These are phyloP conservation scores for Apeltes quadracus DNA, from an alignment of 2,113 vertebrate genomes.

Conservation along the genomic window DNA sequence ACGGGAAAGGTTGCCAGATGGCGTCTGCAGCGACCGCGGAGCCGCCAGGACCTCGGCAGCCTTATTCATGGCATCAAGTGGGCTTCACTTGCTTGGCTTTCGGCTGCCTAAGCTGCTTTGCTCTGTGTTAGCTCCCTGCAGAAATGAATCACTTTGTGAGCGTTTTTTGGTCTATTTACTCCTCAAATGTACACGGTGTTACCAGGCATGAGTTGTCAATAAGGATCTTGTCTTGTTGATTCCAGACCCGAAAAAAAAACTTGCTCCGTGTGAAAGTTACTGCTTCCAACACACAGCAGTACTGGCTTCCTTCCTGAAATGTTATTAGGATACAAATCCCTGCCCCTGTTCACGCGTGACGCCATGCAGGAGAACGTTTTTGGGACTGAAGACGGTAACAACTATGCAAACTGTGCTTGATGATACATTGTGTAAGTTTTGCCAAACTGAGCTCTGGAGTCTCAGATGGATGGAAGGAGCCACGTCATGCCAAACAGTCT, in stretches of 20 bases:
- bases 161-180: conserved; percentile 6
- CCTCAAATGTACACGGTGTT: background rate
- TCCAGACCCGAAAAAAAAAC: background rate
- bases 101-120: conserved; percentile 36
- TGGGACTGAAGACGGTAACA: background rate
- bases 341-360: background rate
- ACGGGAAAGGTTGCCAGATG: conserved; percentile 57
- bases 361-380: background rate
- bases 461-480: conserved; percentile 41
- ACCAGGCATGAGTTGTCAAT: background rate
- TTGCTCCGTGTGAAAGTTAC: background rate
- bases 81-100: background rate
- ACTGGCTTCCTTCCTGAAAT: background rate
- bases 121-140: conserved; percentile 21
- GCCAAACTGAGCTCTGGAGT: conserved; percentile 36
- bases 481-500: conserved; percentile 61
- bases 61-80: conserved; percentile 39
- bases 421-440: conserved; percentile 42
- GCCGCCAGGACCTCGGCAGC: background rate
- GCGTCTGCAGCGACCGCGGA: conserved; percentile 46
- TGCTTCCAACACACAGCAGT: background rate
- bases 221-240: background rate
- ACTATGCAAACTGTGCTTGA: conserved; percentile 20
- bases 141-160: conserved; percentile 15
- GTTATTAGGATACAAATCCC: background rate